These are phyloP conservation scores for Spodoptera frugiperda DNA, from an alignment of 1,140 invertebrate species.

Conservation along the genomic window DNA sequence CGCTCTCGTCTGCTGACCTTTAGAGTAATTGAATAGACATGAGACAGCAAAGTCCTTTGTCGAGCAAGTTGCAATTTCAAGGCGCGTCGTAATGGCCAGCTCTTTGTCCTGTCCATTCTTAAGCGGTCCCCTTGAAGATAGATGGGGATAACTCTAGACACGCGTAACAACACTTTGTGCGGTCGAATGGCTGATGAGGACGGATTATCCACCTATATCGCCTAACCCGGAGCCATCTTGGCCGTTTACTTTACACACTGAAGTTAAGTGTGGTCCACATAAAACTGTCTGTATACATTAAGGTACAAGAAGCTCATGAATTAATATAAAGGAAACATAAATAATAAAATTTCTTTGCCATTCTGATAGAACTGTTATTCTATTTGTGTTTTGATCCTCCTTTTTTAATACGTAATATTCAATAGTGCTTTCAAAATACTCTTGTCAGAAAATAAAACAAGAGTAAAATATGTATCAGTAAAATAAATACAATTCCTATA, in stretches of 20 bases:
- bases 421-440: too few species aligned
- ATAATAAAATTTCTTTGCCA: too few species aligned
- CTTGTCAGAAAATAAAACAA: too few species aligned
- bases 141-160: constrained; percentile 42
- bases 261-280: neutral
- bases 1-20: constrained; percentile 60
- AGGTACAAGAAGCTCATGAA: too few species aligned
- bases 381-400: neutral
- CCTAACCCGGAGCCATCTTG: neutral
- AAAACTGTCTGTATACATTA: neutral
- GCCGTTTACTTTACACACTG: neutral
- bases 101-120: constrained; percentile 60
- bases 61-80: constrained; percentile 65
- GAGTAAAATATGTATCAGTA: too few species aligned
- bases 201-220: constrained; percentile 20
- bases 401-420: too few species aligned
- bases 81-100: constrained; percentile 57
- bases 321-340: too few species aligned
- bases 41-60: constrained; percentile 69
- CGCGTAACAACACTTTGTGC: constrained; percentile 36
- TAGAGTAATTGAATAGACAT: constrained; percentile 73
- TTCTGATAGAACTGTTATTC: too few species aligned
- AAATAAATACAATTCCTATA: too few species aligned
- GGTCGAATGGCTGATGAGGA: constrained; percentile 27
- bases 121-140: constrained; percentile 52